Base-by-base conservation (phyloP, 2,888 invertebrate genomes). In the Sesamia inferens region DNA sequence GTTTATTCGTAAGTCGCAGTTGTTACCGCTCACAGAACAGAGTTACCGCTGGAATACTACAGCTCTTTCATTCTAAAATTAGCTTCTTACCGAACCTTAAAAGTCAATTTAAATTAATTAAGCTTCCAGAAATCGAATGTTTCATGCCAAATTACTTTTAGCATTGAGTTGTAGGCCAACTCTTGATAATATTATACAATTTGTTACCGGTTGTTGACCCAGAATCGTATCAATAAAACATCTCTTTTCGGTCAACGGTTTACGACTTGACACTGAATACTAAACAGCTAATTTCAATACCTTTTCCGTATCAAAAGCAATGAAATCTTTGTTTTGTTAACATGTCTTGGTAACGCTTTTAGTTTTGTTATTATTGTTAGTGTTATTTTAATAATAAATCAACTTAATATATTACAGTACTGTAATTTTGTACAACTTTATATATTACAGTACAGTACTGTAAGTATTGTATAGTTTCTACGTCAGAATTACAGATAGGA, bases 171-270 rank as follows among this genome's bases (percentile, higher is more conserved):
- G n/a, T 59, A 71, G 19, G 51, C 51, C 42, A 19, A 14, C 8
- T 10, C 14, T 13, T 48, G 69, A 76, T 75, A 69, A 61, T 55
- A 62, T 42, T 69, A 77, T 59, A 44, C 54, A 58, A 51, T 61
- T 48, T 51, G 64, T 42, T 24, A 42, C 11, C 57, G 76, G 78
- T 65, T 44, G 13, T 65, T 72, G 78, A 76, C 78, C 78, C 31
- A 62, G 16, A 42, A 6, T 7, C 61, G 10, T 72, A 76, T 78
- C 78, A 62, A 78, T 75, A 44, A 62, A 73, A 63, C 8, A 54
- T 24, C 76, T 78, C 16, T 57, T 72, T 78, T 76, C 72, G 78
- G 78, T 65, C 78, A 72, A 31, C 55, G n/a, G 16, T 78, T 78
- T 65, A 76, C 13, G 65, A 78, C 61, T 55, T 55, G 65, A 78